Evolutionary conservation across 2,888 invertebrate species (phyloP).

Genomic region (Eudasyphora cyanicolor): DNA sequence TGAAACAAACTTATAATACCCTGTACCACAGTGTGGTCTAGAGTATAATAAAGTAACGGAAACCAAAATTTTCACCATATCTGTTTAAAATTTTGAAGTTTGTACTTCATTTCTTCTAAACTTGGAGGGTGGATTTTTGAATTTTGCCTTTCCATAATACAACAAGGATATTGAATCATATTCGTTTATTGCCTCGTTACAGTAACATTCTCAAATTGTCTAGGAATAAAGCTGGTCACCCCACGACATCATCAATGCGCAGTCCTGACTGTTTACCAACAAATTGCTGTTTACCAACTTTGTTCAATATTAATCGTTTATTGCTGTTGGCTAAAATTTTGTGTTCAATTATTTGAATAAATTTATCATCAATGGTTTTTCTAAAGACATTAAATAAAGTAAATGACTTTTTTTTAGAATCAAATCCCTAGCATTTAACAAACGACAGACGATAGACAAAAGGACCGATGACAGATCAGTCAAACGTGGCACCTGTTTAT

Average conservation of each 20-base stretch:
- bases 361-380: conserved; percentile 69
- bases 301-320: conserved; percentile 58
- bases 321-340: conserved; percentile 51
- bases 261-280: not conserved
- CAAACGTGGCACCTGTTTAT: conserved; percentile 38
- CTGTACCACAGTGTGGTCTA: too few species aligned
- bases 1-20: too few species aligned
- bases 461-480: conserved; percentile 22
- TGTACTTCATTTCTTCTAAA: too few species aligned
- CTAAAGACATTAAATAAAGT: conserved; percentile 11
- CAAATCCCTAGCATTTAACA: not conserved
- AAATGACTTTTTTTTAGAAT: conserved; percentile 29
- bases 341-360: conserved; percentile 71
- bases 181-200: too few species aligned
- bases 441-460: not conserved
- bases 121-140: too few species aligned
- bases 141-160: too few species aligned
- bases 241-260: not conserved
- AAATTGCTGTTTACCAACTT: conserved; percentile 14
- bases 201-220: not conserved
- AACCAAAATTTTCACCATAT: too few species aligned
- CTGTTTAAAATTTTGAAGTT: too few species aligned
- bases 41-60: too few species aligned
- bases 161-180: too few species aligned
- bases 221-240: not conserved